phyloP scores from a whole-genome alignment of 2,113 vertebrate species.

The Bubo scandiacus region DNA sequence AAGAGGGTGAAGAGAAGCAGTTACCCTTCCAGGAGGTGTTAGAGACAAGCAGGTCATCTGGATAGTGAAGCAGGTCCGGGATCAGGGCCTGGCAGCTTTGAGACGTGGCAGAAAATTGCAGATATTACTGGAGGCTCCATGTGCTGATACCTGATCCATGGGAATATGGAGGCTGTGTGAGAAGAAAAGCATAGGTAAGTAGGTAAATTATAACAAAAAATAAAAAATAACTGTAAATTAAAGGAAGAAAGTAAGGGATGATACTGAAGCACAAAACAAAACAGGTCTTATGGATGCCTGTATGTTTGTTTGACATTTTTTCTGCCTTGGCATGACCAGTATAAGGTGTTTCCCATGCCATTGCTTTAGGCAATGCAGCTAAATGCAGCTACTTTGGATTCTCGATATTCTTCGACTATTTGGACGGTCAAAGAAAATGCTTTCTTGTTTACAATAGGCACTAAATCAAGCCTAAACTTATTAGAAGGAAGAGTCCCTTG shows the following conservation, averaged over 20 bases:
- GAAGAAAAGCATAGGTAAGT: background rate
- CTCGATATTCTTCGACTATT: background rate
- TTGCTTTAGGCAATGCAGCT: background rate
- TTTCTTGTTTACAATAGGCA: background rate
- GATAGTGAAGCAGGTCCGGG: background rate
- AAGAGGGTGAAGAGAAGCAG: background rate
- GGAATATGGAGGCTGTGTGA: background rate
- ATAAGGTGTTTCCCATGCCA: background rate
- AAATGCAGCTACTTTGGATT: background rate
- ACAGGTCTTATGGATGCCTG: background rate
- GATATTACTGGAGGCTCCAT: background rate
- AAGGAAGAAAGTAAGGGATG: background rate
- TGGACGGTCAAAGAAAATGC: background rate
- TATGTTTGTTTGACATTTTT: background rate
- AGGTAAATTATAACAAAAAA: background rate
- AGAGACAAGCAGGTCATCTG: background rate
- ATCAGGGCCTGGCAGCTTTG: background rate
- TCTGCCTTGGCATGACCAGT: background rate
- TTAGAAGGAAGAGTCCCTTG: background rate
- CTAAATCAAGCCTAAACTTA: background rate
- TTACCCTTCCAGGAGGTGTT: background rate
- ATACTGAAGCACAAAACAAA: background rate
- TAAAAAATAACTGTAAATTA: background rate
- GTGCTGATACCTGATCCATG: background rate
- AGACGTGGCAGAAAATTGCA: background rate